These are phyloP conservation scores for Hycleus cichorii DNA, from an alignment of 1,140 invertebrate genomes.

Conservation along the genomic window DNA sequence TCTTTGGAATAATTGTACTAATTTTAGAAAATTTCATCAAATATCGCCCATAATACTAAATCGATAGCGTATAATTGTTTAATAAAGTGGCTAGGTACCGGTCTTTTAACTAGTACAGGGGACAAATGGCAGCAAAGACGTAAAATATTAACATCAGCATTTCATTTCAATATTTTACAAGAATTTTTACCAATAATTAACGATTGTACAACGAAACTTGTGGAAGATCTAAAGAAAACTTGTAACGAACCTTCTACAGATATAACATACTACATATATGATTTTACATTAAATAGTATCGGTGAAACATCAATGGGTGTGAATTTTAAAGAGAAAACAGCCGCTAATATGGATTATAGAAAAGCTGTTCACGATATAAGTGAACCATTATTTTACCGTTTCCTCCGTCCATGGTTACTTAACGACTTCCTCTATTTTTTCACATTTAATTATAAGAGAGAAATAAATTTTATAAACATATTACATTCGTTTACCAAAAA, in stretches of 20 bases:
- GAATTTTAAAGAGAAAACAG: slow-evolving; percentile 52
- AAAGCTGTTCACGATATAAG: slow-evolving; percentile 44
- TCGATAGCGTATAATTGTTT: slow-evolving; percentile 11
- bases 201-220: slow-evolving; percentile 52
- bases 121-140: slow-evolving; percentile 58
- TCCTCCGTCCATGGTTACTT: slow-evolving; percentile 53
- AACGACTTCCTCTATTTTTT: slow-evolving; percentile 47
- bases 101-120: slow-evolving; percentile 34
- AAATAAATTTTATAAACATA: slow-evolving; percentile 45
- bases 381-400: slow-evolving; percentile 42
- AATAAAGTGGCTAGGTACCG: slow-evolving; percentile 17
- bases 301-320: slow-evolving; percentile 76
- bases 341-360: slow-evolving; percentile 55
- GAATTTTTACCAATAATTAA: slow-evolving; percentile 63
- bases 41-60: not conserved
- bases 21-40: slow-evolving; percentile 5
- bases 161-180: slow-evolving; percentile 69
- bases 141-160: slow-evolving; percentile 66
- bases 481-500: slow-evolving; percentile 54
- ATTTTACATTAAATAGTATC: slow-evolving; percentile 15
- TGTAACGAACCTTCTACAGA: not conserved
- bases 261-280: slow-evolving; percentile 4
- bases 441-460: slow-evolving; percentile 42
- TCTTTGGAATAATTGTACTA: not conserved
- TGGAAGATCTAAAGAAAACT: slow-evolving; percentile 30